These are phyloP conservation scores for Epizoanthus rinbou DNA, from an alignment of 92 coral and sea anemone species.

Conservation along the genomic window DNA sequence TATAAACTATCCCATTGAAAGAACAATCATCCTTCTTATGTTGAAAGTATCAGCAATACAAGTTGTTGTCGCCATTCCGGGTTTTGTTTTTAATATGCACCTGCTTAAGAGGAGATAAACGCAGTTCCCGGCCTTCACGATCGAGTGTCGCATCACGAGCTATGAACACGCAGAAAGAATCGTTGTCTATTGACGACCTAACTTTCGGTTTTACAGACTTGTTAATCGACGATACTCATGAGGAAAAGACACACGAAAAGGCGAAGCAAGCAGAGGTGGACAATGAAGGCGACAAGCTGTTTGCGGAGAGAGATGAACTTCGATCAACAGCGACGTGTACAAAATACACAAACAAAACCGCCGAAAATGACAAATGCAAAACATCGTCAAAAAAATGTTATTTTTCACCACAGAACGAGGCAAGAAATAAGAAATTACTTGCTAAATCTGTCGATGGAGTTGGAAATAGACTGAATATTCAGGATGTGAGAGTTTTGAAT, in stretches of 20 bases:
- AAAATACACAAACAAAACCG: background rate
- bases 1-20: background rate
- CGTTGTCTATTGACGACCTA: slow-evolving; percentile 35
- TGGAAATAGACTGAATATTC: background rate
- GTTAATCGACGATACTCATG: background rate
- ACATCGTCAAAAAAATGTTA: background rate
- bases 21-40: background rate
- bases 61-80: background rate
- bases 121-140: background rate
- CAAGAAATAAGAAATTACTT: background rate
- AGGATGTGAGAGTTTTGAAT: background rate
- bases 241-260: background rate
- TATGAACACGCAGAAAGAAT: slow-evolving; percentile 5
- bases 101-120: slow-evolving; percentile 5
- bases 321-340: background rate
- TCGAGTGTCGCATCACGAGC: background rate
- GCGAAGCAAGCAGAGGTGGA: background rate
- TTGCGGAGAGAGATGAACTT: background rate
- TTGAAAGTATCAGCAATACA: background rate
- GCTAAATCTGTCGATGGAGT: background rate
- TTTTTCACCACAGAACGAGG: background rate
- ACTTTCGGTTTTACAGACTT: slow-evolving; percentile 20
- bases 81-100: slow-evolving; percentile 6
- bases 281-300: background rate
- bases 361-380: background rate